These are phyloP conservation scores for Rhabdomys dilectus DNA, from an alignment of 2,113 vertebrate genomes.

Conservation along the genomic window DNA sequence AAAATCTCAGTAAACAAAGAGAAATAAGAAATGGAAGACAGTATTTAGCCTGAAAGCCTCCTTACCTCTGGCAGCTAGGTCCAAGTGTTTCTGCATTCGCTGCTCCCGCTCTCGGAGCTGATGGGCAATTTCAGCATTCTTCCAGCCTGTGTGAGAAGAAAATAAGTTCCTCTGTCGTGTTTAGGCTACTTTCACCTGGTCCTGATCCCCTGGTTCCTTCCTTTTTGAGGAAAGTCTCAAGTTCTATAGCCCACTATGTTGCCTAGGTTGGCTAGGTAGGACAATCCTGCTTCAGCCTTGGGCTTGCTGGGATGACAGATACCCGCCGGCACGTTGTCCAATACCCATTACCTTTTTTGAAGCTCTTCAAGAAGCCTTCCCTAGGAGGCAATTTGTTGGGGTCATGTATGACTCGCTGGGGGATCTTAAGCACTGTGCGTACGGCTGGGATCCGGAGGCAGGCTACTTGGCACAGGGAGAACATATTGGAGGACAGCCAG, in stretches of 20 bases:
- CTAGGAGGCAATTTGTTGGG: conserved; percentile 77
- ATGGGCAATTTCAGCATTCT: conserved; percentile 89
- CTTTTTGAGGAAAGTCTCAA: background rate
- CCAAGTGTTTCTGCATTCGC: conserved; percentile 90
- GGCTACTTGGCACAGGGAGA: conserved; percentile 91
- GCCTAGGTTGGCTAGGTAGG: background rate
- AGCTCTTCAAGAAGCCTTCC: conserved; percentile 88
- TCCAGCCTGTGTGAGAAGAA: conserved; percentile 88
- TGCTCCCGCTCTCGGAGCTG: conserved; percentile 90
- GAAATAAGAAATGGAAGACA: background rate
- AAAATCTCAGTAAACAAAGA: background rate
- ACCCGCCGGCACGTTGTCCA: background rate
- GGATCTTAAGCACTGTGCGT: conserved; percentile 88
- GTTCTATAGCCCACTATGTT: background rate
- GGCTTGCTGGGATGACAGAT: background rate
- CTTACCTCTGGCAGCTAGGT: conserved; percentile 91
- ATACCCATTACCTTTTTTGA: conserved; percentile 87
- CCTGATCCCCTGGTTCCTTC: background rate
- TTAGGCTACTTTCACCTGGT: no score
- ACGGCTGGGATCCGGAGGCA: conserved; percentile 89
- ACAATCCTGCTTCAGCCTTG: background rate
- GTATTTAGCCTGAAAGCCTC: background rate
- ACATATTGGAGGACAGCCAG: conserved; percentile 94
- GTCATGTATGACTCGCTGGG: conserved; percentile 86
- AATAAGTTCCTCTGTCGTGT: background rate